These are phyloP conservation scores for Oplegnathus fasciatus DNA, from an alignment of 2,113 vertebrate species.

Conservation along the genomic window DNA sequence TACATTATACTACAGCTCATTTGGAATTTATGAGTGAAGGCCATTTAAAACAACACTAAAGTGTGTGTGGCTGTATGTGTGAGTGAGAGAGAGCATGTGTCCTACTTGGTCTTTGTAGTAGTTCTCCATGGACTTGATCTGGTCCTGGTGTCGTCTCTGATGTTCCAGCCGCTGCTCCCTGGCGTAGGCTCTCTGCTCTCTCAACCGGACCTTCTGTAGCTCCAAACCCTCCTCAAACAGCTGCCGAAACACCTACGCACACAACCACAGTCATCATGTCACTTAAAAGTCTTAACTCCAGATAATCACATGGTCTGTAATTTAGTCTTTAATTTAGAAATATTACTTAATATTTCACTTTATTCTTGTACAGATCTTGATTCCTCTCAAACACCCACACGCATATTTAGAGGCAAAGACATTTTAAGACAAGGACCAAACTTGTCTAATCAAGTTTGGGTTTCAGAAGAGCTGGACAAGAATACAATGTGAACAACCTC, in stretches of 20 bases:
- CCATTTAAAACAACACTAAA: background rate
- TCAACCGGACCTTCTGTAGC: constrained; percentile 91
- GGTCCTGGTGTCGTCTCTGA: constrained; percentile 85
- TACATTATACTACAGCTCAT: no score
- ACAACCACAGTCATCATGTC: no score
- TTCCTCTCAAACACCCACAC: background rate
- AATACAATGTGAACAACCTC: background rate
- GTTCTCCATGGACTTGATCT: constrained; percentile 95
- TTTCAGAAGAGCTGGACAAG: background rate
- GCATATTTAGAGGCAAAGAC: background rate
- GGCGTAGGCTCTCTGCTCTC: constrained; percentile 88
- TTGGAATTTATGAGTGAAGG: background rate
- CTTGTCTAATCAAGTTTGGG: background rate
- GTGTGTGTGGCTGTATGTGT: background rate
- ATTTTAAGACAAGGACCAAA: background rate
- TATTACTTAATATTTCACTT: background rate
- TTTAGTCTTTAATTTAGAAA: background rate
- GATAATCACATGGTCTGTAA: background rate
- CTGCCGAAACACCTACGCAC: constrained; percentile 90
- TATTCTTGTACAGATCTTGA: background rate
- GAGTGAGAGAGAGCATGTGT: no score
- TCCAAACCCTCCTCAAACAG: constrained; percentile 94
- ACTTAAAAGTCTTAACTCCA: no score
- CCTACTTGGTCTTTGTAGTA: constrained; percentile 95
- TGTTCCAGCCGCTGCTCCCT: constrained; percentile 90